Percentiles rank a stretch among this genome's conserved stretches.
phyloP scores from a whole-genome alignment of 2,797 vertebrate genomes.

The Argyrosomus regius region DNA sequence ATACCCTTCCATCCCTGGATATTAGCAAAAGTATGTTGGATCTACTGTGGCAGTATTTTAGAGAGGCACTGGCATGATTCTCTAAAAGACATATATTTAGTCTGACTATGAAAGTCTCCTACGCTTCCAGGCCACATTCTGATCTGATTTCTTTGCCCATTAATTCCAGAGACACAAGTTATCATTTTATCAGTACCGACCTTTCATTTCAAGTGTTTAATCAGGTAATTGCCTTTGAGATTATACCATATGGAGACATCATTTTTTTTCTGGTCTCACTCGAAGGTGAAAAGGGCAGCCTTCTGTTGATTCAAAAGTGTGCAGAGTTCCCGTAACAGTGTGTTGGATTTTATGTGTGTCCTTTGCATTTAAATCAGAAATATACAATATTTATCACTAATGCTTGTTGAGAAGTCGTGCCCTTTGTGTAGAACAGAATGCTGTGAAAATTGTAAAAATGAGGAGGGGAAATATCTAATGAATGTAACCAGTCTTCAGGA shows the following conservation, averaged over 20 bases:
- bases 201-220: not conserved
- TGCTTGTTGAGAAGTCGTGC: no score
- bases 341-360: not conserved
- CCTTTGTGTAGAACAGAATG: not conserved
- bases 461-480: not conserved
- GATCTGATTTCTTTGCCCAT: not conserved
- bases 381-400: not conserved
- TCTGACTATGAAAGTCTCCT: not conserved
- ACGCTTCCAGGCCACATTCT: not conserved
- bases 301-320: not conserved
- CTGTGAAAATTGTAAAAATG: not conserved
- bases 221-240: conserved; percentile 7
- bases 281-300: not conserved
- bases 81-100: not conserved
- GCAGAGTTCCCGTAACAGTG: not conserved
- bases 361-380: not conserved
- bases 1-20: not conserved
- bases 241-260: conserved; percentile 27
- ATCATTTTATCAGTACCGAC: not conserved
- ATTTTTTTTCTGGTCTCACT: not conserved
- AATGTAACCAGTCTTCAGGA: not conserved
- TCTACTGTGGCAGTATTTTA: not conserved
- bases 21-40: not conserved
- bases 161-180: not conserved
- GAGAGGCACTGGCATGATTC: no score